Conservation (phyloP, 2,888 invertebrate genomes). For the Perdita meconis region DNA sequence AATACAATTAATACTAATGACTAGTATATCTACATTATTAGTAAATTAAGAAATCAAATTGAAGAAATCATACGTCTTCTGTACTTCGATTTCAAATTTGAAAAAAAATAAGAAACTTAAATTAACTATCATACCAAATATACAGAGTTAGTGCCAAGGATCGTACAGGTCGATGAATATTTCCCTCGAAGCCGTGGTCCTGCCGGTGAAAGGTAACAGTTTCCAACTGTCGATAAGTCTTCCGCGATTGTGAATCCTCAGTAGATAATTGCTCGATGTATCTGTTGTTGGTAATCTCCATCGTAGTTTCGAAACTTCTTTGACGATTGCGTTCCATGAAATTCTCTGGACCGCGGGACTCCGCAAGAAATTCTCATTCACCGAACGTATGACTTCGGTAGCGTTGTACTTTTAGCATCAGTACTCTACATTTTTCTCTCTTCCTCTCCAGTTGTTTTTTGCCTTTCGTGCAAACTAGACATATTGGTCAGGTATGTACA, state of each 20-base stretch:
- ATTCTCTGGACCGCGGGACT: background rate
- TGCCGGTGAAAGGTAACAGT: constrained; percentile 7
- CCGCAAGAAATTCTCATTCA: constrained; percentile 25
- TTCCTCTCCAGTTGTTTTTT: background rate
- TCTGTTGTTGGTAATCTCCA: background rate
- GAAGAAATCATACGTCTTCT: background rate
- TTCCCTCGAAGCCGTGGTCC: background rate
- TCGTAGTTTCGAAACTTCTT: background rate
- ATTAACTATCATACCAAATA: constrained; percentile 31
- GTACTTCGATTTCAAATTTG: background rate
- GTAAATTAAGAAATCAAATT: background rate
- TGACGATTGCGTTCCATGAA: background rate
- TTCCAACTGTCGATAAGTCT: background rate
- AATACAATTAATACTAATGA: background rate
- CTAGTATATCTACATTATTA: constrained; percentile 3
- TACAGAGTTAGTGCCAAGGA: background rate
- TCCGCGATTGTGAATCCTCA: background rate
- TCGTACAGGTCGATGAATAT: background rate
- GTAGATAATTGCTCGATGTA: background rate
- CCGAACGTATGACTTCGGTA: constrained; percentile 51
- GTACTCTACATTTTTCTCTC: constrained; percentile 71
- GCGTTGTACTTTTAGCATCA: constrained; percentile 75
- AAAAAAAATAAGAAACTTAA: background rate
- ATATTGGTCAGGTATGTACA: constrained; percentile 23
- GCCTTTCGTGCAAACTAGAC: constrained; percentile 25